Conservation (phyloP, 2,113 vertebrate genomes). For the Menura novaehollandiae region DNA sequence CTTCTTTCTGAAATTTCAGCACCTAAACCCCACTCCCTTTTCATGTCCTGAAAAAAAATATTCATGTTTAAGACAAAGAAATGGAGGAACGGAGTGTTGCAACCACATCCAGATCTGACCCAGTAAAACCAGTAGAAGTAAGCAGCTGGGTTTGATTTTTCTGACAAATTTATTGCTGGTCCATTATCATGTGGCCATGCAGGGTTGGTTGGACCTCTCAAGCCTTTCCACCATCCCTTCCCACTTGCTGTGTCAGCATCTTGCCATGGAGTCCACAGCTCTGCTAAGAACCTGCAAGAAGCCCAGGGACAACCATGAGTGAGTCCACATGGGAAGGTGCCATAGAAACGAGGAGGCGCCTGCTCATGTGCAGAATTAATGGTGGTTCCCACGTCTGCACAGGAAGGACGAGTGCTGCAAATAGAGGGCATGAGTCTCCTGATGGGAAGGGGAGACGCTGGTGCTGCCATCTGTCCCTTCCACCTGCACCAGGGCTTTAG, state of each 20-base stretch:
- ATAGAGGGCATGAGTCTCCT: background rate
- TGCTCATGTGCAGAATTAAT: background rate
- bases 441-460: background rate
- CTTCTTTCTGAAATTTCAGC: background rate
- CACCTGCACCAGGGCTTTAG: background rate
- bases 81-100: background rate
- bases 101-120: background rate
- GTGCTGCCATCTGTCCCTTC: background rate
- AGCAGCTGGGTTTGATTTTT: background rate
- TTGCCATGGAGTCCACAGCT: background rate
- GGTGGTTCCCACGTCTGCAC: background rate
- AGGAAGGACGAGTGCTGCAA: background rate
- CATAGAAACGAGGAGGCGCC: accelerated
- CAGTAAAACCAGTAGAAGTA: background rate
- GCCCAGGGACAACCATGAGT: accelerated
- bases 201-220: background rate
- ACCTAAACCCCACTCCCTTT: background rate
- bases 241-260: background rate
- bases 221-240: background rate
- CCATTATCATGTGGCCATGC: background rate
- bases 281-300: background rate
- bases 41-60: background rate
- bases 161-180: background rate
- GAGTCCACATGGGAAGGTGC: background rate
- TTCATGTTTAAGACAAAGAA: background rate